Percentiles rank a stretch among this genome's conserved stretches.
phyloP scores from a whole-genome alignment of 2,113 vertebrate species.

The Bambusicola thoracicus region DNA sequence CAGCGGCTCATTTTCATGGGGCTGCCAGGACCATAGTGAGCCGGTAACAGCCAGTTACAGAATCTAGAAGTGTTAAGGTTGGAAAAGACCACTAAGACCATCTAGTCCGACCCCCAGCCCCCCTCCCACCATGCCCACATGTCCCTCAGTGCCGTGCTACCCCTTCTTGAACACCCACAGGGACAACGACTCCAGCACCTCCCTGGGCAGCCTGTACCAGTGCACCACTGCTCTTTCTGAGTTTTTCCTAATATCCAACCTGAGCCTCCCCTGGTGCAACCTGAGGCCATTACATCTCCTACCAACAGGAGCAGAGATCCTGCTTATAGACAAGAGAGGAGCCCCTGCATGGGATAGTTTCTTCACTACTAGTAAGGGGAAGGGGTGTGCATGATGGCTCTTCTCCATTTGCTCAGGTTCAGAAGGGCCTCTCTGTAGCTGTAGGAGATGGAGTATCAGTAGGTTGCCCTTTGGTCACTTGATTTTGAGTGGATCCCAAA shows the following conservation, averaged over 20 bases:
- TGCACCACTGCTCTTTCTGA: too few species aligned
- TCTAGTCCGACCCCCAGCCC: too few species aligned
- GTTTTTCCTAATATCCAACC: too few species aligned
- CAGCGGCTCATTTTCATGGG: fast-evolving
- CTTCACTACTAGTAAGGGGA: background rate
- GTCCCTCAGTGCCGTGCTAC: too few species aligned
- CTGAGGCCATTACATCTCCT: too few species aligned
- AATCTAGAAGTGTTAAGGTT: too few species aligned
- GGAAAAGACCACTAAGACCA: too few species aligned
- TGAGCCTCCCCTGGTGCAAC: too few species aligned
- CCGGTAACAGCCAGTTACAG: fast-evolving
- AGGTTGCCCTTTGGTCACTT: constrained; percentile 46
- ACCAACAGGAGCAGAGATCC: background rate
- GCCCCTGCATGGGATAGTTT: background rate
- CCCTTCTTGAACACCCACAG: too few species aligned
- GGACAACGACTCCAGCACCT: too few species aligned
- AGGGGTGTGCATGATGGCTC: background rate
- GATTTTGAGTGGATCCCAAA: constrained; percentile 38
- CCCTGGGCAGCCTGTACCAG: too few species aligned
- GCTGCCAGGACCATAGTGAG: fast-evolving
- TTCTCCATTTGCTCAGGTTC: background rate
- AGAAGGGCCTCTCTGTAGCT: background rate
- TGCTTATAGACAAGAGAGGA: background rate
- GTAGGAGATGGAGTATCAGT: background rate
- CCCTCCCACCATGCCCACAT: too few species aligned